Conservation (phyloP, 2,797 vertebrate species). For the Limnodromus scolopaceus region DNA sequence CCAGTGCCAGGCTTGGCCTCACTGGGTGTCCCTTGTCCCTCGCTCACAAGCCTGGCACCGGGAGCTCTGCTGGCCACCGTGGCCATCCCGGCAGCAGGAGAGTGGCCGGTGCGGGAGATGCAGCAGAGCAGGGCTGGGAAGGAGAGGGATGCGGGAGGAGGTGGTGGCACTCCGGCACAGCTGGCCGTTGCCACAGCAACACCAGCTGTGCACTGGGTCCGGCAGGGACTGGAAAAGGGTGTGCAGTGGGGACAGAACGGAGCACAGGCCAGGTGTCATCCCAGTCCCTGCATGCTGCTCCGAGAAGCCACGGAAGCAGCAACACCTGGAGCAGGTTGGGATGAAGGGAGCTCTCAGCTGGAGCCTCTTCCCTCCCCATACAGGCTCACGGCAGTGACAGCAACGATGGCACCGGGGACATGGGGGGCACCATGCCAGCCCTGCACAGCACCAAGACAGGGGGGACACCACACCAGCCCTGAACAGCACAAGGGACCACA, state of each 20-base stretch:
- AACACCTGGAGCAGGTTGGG: neutral
- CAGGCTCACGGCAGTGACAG: neutral
- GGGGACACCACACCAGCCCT: neutral
- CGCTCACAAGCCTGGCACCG: accelerated
- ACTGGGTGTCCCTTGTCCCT: neutral
- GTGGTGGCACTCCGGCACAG: neutral
- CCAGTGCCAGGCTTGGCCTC: accelerated
- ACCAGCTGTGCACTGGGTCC: neutral
- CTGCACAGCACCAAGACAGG: neutral
- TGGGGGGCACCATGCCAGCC: accelerated
- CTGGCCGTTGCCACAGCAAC: slow-evolving; percentile 46
- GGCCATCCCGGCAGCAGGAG: neutral
- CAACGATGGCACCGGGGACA: accelerated
- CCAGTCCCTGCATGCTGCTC: accelerated
- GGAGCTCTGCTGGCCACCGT: accelerated
- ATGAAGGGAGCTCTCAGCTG: neutral
- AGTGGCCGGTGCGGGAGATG: neutral
- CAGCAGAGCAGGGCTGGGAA: neutral
- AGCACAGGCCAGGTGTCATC: accelerated
- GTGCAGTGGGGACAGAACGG: neutral
- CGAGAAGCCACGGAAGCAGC: accelerated
- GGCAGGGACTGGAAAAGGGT: neutral
- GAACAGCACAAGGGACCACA: neutral
- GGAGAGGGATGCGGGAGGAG: neutral
- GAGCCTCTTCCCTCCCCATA: neutral